These are phyloP conservation scores for Helogale parvula DNA, from an alignment of 2,113 vertebrate species.

Conservation along the genomic window DNA sequence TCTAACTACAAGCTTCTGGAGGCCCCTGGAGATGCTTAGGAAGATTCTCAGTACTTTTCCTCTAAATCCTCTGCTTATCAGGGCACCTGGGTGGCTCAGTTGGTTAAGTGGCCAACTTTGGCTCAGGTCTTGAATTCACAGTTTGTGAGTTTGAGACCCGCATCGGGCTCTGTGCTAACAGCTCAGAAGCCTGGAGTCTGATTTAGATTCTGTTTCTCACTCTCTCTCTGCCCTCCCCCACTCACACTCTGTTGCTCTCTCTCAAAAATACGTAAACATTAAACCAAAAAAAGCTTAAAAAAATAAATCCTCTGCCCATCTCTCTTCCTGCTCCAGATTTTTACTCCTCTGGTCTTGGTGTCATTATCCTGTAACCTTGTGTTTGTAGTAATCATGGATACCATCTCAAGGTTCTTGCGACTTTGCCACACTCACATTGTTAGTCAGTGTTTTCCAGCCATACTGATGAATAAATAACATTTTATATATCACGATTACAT, in stretches of 20 bases:
- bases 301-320: too few species aligned
- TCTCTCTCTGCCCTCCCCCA: too few species aligned
- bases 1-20: neutral
- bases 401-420: neutral
- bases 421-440: neutral
- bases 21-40: neutral
- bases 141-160: too few species aligned
- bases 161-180: too few species aligned
- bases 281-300: too few species aligned
- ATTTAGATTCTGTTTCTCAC: too few species aligned
- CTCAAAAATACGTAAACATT: too few species aligned
- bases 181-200: too few species aligned
- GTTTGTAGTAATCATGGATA: neutral
- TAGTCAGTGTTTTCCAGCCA: neutral
- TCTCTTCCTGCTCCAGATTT: neutral
- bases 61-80: neutral
- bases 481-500: neutral
- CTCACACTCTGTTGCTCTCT: too few species aligned
- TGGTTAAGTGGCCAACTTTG: too few species aligned
- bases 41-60: neutral
- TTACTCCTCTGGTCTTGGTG: neutral
- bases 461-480: neutral
- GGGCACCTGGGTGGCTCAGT: too few species aligned
- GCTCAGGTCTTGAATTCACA: too few species aligned
- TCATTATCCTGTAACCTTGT: neutral